These are phyloP conservation scores for Gobionotothen gibberifrons DNA, from an alignment of 2,797 vertebrate species.

Conservation along the genomic window DNA sequence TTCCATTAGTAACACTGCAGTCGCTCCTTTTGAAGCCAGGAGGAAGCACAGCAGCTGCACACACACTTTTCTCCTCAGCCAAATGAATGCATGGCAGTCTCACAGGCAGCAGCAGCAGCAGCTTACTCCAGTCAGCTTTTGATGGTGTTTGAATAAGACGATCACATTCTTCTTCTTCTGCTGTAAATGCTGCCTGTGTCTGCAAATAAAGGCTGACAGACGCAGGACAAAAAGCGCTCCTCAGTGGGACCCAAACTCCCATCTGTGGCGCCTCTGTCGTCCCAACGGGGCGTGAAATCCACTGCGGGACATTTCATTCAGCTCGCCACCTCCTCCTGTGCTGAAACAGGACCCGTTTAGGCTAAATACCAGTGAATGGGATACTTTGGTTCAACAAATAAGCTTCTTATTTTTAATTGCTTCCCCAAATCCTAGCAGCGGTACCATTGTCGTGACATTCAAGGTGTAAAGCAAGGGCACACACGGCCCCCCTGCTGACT, in stretches of 20 bases:
- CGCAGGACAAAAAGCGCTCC: conserved; percentile 20
- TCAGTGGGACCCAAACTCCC: conserved; percentile 35
- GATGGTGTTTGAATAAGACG: conserved; percentile 44
- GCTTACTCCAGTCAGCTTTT: conserved; percentile 45
- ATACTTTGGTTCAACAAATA: conserved; percentile 45
- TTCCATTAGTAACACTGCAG: conserved; percentile 69
- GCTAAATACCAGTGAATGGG: conserved; percentile 20
- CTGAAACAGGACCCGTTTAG: conserved; percentile 7
- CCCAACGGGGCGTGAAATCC: conserved; percentile 41
- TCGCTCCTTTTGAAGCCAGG: conserved; percentile 51
- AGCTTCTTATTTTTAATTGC: conserved; percentile 63
- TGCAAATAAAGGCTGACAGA: conserved; percentile 27
- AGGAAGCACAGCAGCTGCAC: conserved; percentile 46
- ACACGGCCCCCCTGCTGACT: not conserved
- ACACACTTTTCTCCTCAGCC: conserved; percentile 24
- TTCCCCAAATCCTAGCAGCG: conserved; percentile 31
- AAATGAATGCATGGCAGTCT: conserved; percentile 33
- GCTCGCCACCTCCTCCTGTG: conserved; percentile 43
- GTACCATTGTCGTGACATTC: conserved; percentile 6
- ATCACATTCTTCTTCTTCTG: conserved; percentile 15
- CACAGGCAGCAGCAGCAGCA: conserved; percentile 3
- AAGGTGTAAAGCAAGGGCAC: conserved; percentile 15
- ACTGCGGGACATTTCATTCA: conserved; percentile 37
- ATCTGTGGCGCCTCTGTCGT: conserved; percentile 30
- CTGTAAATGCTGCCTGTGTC: not conserved